Evolutionary conservation across 2,888 invertebrate species (phyloP), one percentile per base, ranked within the genome.

Genomic region (Eurytoma californica): DNA sequence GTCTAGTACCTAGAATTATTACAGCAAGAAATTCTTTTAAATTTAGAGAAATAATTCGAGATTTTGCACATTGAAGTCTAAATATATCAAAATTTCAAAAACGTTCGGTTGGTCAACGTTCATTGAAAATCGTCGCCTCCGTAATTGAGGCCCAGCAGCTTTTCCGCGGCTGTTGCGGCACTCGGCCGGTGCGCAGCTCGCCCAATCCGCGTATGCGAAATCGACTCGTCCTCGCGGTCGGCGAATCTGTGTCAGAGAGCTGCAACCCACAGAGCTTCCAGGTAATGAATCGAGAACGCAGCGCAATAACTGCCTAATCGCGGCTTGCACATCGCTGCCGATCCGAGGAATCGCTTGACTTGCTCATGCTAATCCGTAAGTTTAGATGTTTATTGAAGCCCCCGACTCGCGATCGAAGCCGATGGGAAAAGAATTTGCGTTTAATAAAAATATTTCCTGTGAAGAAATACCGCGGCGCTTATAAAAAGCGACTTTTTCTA

Each of bases 161-260:
- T 51, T 72, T 72, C 61, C 72, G 49, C 72, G 51, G 28, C 13
- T 51, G 28, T 61, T 72, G 72, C 72, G n/a, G 28, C 61, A 51
- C 1, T 16, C 30, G 66, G 30, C 20, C 24, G 12, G 7, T 14
- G 28, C 16, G 20, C 24, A 67, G 18, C 53, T 14, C 24, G 24
- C 5, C 18, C 14, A 28, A 28, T 3, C 16, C 18, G 49, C 7
- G n/a, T n/a, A n/a, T n/a, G 61, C 39, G 39, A 63, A 39, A 63
- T 63, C 30, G 39, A 39, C 61, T 63, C 61, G 61, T 61, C 61
- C 61, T 61, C 61, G 61, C 70, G 51, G 70, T 16, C 60, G 49
- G 61, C 51, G 28, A 72, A 61, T 72, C 72, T 63, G 30, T 63
- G 72, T 18, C 72, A 30, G 24, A 68, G 53, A 53, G 53, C n/a